Conservation (phyloP, 2,113 vertebrate species). For the Petaurus breviceps region DNA sequence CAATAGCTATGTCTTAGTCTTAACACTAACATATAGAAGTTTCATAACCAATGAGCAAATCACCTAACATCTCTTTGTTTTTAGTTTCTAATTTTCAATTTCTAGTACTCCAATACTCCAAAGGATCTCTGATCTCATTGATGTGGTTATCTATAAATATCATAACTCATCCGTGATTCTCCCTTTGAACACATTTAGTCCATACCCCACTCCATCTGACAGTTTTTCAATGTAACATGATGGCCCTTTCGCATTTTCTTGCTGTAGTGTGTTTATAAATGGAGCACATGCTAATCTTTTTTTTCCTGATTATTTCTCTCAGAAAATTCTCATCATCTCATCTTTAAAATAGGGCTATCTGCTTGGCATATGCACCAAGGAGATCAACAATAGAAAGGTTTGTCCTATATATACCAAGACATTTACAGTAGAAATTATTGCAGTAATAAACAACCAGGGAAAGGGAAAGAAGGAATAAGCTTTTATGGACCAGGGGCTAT, state of each 20-base stretch:
- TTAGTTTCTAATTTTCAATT: not conserved
- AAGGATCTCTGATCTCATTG: not conserved
- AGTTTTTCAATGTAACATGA: too few relatives aligned
- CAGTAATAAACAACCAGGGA: not conserved
- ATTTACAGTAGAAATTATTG: not conserved
- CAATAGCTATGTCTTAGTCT: not conserved
- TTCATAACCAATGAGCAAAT: not conserved
- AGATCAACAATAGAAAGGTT: not conserved
- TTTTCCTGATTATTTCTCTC: not conserved
- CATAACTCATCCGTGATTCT: not conserved
- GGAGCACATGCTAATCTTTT: not conserved
- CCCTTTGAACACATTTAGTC: not conserved
- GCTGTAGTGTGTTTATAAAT: not conserved
- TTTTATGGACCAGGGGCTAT: not conserved
- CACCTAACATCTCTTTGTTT: not conserved
- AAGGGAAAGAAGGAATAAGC: too few relatives aligned
- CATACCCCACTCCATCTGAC: not conserved
- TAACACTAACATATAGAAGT: not conserved
- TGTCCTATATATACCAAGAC: not conserved
- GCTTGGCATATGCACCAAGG: not conserved
- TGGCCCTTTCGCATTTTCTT: too few relatives aligned
- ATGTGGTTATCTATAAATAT: not conserved
- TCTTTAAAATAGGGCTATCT: not conserved
- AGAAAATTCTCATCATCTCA: not conserved
- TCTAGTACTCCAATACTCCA: not conserved